Percentiles rank a stretch among this genome's conserved stretches.
Evolutionary conservation across 2,888 invertebrate species (phyloP).

Genomic region (Nymphalis c-album): DNA sequence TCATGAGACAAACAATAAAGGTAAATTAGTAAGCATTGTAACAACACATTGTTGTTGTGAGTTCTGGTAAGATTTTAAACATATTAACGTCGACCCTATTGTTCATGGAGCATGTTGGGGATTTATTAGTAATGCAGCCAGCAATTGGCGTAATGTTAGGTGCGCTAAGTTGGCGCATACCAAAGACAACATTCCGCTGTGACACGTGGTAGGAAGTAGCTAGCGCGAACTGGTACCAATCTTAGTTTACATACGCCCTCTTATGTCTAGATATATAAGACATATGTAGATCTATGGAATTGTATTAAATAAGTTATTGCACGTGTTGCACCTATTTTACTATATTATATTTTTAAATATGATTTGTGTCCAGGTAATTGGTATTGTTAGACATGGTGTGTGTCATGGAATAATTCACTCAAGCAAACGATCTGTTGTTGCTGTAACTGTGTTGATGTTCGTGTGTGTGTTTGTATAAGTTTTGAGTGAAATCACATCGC

Average conservation of each 20-base stretch:
- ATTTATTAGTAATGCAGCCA: conserved; percentile 12
- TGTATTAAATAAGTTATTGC: not conserved
- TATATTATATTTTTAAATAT: not conserved
- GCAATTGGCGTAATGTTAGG: conserved; percentile 21
- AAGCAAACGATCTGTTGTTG: no score
- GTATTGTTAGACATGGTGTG: no score
- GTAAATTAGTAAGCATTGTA: conserved; percentile 12
- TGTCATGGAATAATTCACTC: no score
- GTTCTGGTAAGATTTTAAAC: conserved; percentile 4
- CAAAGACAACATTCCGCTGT: conserved; percentile 36
- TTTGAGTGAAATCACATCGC: no score
- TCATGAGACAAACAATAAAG: conserved; percentile 4
- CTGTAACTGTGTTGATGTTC: no score
- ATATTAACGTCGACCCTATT: conserved; percentile 5
- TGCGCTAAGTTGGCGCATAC: conserved; percentile 35
- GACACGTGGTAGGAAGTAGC: conserved; percentile 41
- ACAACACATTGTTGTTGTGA: conserved; percentile 4
- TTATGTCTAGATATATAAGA: not conserved
- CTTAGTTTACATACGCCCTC: conserved; percentile 20
- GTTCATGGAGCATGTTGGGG: conserved; percentile 7
- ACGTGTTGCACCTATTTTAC: not conserved
- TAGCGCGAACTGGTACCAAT: conserved; percentile 31
- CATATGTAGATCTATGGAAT: not conserved
- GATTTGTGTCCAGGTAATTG: no score
- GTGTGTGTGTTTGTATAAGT: no score